Evolutionary conservation across 2,113 vertebrate genomes (phyloP), one percentile per base, ranked within the genome.

Genomic region (Neogobius melanostomus): DNA sequence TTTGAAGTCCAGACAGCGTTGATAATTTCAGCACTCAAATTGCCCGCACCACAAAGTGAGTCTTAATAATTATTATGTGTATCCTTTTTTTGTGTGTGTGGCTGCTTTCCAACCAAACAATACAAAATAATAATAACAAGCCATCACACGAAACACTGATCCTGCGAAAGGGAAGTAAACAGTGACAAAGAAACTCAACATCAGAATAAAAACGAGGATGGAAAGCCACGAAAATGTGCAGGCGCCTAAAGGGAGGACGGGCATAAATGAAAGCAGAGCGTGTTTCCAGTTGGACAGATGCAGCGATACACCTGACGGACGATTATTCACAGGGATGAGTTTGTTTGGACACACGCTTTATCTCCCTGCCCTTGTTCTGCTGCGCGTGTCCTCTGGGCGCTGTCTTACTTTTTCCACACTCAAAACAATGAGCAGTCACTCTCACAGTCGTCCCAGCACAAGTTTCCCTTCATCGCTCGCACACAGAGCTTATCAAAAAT

Each of bases 401-500:
- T 64, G 42, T 59, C 50, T 76, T 60, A 68, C 74, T 60, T 54
- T n/a, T 72, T 46, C 47, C n/a, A 6, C 61, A 21, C 56, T 60
- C 44, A 54, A 53, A 74, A 79, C 68, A 82, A 66, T 76, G 61
- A 72, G 11, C 57, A 69, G 56, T 70, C 79, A 46, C 9, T 83
- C 72, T 50, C 66, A 74, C 76, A 85, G 70, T 84, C 76, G 64
- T 76, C 65, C 69, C 66, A 46, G 62, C 68, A 74, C 74, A 74
- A 75, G 60, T 80, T 77, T 76, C 75, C 4, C 74, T 79, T 80
- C 79, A 82, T 88, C 79, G 76, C 76, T 67, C 59, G 74, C 72
- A 17, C 60, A 61, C 66, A 65, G 69, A 59, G 75, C 72, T 87
- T 85, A 88, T 88, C 83, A 85, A 85, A 87, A 84, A 90, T 77